phyloP scores from a whole-genome alignment of 2,113 vertebrate genomes.

The Pollachius pollachius region DNA sequence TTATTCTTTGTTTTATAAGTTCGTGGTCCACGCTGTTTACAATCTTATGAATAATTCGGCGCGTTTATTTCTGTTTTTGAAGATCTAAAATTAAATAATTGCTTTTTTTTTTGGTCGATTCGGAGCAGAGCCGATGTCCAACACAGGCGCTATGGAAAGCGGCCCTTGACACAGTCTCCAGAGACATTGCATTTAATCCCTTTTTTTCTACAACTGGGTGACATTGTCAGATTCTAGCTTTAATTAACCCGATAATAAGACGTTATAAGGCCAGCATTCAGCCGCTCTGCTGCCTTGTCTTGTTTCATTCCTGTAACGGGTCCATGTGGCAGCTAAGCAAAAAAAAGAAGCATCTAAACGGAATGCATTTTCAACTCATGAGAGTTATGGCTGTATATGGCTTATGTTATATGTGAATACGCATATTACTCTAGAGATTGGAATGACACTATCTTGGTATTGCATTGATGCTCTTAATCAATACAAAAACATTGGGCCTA shows the following conservation, averaged over 20 bases:
- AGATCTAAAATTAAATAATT: slow-evolving; percentile 96
- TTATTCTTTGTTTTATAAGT: slow-evolving; percentile 76
- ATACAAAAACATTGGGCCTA: slow-evolving; percentile 33
- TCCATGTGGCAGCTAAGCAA: slow-evolving; percentile 52
- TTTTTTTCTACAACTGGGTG: slow-evolving; percentile 98
- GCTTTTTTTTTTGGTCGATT: slow-evolving; percentile 84
- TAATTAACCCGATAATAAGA: slow-evolving; percentile 99
- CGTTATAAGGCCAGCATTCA: slow-evolving; percentile 88
- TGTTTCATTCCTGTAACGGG: slow-evolving; percentile 79
- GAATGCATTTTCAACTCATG: slow-evolving; percentile 1
- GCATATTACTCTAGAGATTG: slow-evolving; percentile 25
- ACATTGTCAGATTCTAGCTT: slow-evolving; percentile 99
- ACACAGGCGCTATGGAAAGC: slow-evolving; percentile 82
- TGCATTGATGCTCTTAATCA: slow-evolving; percentile 38
- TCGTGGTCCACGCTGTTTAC: slow-evolving; percentile 74
- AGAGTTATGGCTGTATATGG: background rate
- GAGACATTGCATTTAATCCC: slow-evolving; percentile 96
- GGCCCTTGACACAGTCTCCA: slow-evolving; percentile 95
- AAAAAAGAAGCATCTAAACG: slow-evolving; percentile 13
- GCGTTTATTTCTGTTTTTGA: slow-evolving; percentile 75
- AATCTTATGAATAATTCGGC: slow-evolving; percentile 81
- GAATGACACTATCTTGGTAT: no score
- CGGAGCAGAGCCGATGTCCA: slow-evolving; percentile 67
- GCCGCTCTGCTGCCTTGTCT: slow-evolving; percentile 82
- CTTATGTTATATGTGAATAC: background rate